Base-by-base conservation (phyloP, 2,113 vertebrate genomes). In the Ranitomeya variabilis region DNA sequence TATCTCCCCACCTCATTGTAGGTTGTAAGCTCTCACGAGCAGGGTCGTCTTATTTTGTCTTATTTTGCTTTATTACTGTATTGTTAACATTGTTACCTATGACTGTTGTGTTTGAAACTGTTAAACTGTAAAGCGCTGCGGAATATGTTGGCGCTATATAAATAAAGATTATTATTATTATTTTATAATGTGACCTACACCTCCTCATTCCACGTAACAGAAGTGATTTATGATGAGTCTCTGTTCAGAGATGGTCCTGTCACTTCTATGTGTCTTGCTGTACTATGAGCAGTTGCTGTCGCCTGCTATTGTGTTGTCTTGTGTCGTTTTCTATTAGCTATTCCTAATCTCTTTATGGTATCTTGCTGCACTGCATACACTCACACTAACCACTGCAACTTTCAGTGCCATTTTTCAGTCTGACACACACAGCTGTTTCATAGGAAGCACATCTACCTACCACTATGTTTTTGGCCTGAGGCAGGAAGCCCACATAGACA, bases 171-270 rank as follows among this genome's bases (percentile, higher is more conserved):
- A n/a, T n/a, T n/a, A n/a, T n/a, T n/a, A n/a, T n/a, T n/a, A n/a
- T n/a, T n/a, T 37, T 37, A 1, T 62, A 19, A 81, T 37, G 79
- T 62, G 79, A 81, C 79, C 79, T 81, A 62, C 79, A 81, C 62
- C 57, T 60, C 23, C 1, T n/a, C 26, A 16, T 16, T 9, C 37
- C 45, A 76, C 73, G 0, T 21, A 52, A 21, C 23, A 31, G 7
- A 11, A 57, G 9, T 11, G 55, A 2, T 11, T 31, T 3, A 71
- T 2, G 13, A 15, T 26, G n/a, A 11, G n/a, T 23, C 9, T 69
- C 4, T 37, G 6, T 6, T 26, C 13, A 21, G 12, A 69, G 23
- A 2, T 23, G 10, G 11, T 9, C 6, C 2, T 69, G 13, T 26
- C 67, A 14, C 67, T 12, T 18, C 67, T 67, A 57, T 26, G 0